Conservation (phyloP, 1,140 invertebrate genomes). For the Heterodera schachtii region DNA sequence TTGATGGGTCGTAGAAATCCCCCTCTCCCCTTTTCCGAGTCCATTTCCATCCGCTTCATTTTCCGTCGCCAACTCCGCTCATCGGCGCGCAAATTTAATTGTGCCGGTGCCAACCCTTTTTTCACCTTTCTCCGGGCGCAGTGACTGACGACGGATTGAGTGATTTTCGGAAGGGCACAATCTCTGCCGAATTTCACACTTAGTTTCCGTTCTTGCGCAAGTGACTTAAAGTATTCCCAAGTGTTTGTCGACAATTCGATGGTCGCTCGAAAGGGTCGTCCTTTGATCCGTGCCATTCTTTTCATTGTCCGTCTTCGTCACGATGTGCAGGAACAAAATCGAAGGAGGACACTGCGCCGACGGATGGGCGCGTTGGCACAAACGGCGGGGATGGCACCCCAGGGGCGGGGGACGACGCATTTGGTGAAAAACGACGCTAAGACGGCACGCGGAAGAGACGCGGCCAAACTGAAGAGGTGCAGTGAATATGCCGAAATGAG, state of each 20-base stretch:
- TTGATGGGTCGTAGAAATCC: neutral
- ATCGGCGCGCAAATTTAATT: conserved; percentile 24
- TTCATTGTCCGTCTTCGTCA: conserved; percentile 44
- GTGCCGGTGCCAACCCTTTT: neutral
- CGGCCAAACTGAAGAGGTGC: conserved; percentile 34
- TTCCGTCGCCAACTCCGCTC: too few species aligned
- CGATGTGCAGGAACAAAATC: conserved; percentile 24
- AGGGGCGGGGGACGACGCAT: neutral
- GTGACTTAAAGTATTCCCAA: neutral
- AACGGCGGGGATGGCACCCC: conserved; percentile 8
- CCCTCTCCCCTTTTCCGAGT: neutral
- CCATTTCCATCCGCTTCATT: neutral
- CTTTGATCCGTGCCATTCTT: conserved; percentile 48
- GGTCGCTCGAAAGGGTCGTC: conserved; percentile 14
- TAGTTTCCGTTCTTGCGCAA: neutral
- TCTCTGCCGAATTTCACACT: too few species aligned
- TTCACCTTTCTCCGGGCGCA: neutral
- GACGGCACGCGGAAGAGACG: neutral
- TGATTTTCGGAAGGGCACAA: too few species aligned
- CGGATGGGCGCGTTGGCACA: conserved; percentile 25
- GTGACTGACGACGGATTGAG: too few species aligned
- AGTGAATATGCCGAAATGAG: neutral
- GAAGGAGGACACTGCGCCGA: conserved; percentile 7
- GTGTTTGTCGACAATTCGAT: neutral
- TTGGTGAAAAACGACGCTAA: neutral